Conservation (phyloP, 1,140 invertebrate genomes). For the Antheraea mylitta region DNA sequence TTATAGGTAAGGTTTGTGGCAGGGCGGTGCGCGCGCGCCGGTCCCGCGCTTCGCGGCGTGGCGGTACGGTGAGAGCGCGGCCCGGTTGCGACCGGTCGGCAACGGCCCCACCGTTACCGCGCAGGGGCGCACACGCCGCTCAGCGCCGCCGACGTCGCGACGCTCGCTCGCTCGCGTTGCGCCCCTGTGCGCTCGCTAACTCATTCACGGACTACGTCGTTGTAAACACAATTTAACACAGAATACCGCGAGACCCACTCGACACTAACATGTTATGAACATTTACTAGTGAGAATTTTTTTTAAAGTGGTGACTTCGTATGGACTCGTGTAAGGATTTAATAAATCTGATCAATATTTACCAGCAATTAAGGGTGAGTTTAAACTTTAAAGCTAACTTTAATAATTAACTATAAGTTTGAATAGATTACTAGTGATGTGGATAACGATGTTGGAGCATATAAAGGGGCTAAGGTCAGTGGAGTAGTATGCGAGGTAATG, state of each 20-base stretch:
- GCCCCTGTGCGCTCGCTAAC: conserved; percentile 42
- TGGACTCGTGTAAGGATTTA: conserved; percentile 19
- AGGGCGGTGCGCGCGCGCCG: conserved; percentile 58
- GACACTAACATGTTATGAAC: conserved; percentile 37
- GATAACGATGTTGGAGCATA: conserved; percentile 31
- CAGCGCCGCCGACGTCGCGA: conserved; percentile 71
- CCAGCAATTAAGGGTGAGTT: background rate
- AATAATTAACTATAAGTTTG: background rate
- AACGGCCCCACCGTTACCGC: conserved; percentile 64
- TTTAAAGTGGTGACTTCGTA: conserved; percentile 25
- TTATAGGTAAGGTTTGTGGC: conserved; percentile 57
- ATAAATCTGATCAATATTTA: conserved; percentile 1
- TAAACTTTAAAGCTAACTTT: background rate
- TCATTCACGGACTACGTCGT: conserved; percentile 33
- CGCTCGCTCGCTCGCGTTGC: conserved; percentile 49
- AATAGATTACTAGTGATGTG: conserved; percentile 27
- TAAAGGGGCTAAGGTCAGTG: conserved; percentile 46
- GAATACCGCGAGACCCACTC: conserved; percentile 26
- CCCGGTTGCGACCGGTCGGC: conserved; percentile 71
- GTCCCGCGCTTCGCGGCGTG: background rate
- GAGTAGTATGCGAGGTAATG: conserved; percentile 44
- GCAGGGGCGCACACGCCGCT: conserved; percentile 62
- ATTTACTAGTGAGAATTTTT: conserved; percentile 28
- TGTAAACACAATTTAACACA: conserved; percentile 30
- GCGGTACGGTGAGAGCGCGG: conserved; percentile 43